A percentile compares a stretch with the other conserved stretches of the same genome.
Evolutionary conservation across 2,888 invertebrate genomes (phyloP).

Genomic region (Tetheella fluctuosa): DNA sequence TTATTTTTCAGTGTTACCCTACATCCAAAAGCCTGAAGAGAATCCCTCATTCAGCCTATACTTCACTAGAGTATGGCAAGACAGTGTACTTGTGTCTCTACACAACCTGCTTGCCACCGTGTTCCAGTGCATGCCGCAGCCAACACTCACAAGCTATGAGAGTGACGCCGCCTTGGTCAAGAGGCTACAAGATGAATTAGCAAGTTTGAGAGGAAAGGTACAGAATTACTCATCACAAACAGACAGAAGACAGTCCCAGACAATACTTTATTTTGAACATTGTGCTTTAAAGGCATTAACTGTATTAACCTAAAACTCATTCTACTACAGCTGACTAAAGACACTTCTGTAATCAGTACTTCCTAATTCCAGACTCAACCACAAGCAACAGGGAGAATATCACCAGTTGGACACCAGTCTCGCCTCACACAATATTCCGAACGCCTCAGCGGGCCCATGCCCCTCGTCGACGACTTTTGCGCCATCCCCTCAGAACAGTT

Average conservation of each 20-base stretch:
- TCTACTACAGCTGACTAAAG: too few relatives aligned
- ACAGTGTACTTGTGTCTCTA: constrained; percentile 93
- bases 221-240: constrained; percentile 16
- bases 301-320: too few relatives aligned
- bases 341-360: not conserved
- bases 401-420: constrained; percentile 84
- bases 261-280: too few relatives aligned
- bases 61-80: constrained; percentile 97
- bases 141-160: constrained; percentile 93
- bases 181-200: constrained; percentile 93
- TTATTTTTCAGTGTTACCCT: constrained; percentile 91
- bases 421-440: constrained; percentile 86
- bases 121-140: constrained; percentile 93
- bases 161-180: constrained; percentile 92
- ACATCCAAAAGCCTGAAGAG: constrained; percentile 95
- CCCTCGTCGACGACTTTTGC: constrained; percentile 95
- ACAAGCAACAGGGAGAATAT: constrained; percentile 66
- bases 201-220: constrained; percentile 83
- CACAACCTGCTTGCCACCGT: constrained; percentile 97
- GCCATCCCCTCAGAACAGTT: constrained; percentile 92
- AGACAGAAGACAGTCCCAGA: too few relatives aligned
- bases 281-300: too few relatives aligned
- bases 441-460: constrained; percentile 85
- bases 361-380: constrained; percentile 42
- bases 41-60: constrained; percentile 93